A percentile compares a stretch with the other conserved stretches of the same genome.
phyloP scores from a whole-genome alignment of 2,888 invertebrate genomes.

The Portevinia maculata region DNA sequence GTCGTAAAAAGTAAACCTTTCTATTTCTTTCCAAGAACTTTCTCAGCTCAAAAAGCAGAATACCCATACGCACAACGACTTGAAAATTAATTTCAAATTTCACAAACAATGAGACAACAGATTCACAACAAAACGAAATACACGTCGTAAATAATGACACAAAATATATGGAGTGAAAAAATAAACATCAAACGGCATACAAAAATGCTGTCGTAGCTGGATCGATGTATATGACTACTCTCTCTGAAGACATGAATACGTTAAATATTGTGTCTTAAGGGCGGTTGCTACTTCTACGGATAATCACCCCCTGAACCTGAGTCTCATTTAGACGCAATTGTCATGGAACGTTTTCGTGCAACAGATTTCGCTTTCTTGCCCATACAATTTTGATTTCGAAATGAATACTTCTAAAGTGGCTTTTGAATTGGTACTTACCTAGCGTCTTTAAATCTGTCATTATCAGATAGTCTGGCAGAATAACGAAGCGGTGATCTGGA shows the following conservation, averaged over 20 bases:
- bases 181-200: neutral
- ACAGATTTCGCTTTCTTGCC: conserved; percentile 32
- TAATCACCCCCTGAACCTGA: neutral
- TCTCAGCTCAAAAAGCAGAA: neutral
- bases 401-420: conserved; percentile 21
- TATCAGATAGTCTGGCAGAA: conserved; percentile 55
- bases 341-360: conserved; percentile 12
- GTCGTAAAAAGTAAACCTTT: too few species aligned
- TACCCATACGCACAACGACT: conserved; percentile 4
- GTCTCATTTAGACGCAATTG: conserved; percentile 4
- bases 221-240: conserved; percentile 7
- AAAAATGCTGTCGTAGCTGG: conserved; percentile 2
- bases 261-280: too few species aligned
- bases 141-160: neutral
- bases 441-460: conserved; percentile 58
- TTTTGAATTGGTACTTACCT: conserved; percentile 48
- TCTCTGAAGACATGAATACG: neutral
- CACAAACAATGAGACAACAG: conserved; percentile 31
- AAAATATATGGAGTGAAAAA: neutral
- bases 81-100: neutral
- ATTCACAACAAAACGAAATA: neutral
- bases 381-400: conserved; percentile 2
- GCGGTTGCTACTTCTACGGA: neutral
- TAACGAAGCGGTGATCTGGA: conserved; percentile 62
- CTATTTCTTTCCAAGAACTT: neutral